A percentile compares a stretch with the other conserved stretches of the same genome.
Conservation (phyloP, 2,797 vertebrate species). For the Sebastes oblongus region DNA sequence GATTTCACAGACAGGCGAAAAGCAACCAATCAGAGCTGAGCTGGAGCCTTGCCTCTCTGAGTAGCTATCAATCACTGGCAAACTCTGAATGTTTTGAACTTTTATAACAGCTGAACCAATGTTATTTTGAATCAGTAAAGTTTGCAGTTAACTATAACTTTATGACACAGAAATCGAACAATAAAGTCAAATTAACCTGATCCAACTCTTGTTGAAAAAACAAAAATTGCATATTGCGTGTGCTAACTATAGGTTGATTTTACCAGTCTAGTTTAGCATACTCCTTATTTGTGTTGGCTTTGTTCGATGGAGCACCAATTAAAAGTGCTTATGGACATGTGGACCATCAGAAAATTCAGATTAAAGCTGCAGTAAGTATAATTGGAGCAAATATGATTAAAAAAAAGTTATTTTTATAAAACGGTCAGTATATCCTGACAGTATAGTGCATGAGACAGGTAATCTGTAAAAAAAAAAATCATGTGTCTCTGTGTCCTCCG, state of each 20-base stretch:
- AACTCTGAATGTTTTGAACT: neutral
- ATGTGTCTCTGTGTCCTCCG: too few relatives aligned
- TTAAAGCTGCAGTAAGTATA: neutral
- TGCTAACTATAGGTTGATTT: neutral
- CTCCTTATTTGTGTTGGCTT: neutral
- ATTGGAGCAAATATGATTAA: too few relatives aligned
- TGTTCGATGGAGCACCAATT: neutral
- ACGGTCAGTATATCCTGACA: too few relatives aligned
- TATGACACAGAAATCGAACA: neutral
- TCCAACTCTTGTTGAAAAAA: neutral
- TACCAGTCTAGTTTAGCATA: neutral
- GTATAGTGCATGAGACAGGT: too few relatives aligned
- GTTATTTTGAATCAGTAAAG: neutral
- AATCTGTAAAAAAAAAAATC: too few relatives aligned
- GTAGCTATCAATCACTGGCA: too few relatives aligned
- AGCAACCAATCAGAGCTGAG: too few relatives aligned
- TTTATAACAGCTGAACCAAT: neutral
- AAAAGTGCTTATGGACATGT: neutral
- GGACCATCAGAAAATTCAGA: neutral
- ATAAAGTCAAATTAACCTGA: neutral
- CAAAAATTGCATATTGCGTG: neutral
- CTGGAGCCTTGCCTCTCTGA: accelerated
- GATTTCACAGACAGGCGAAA: too few relatives aligned
- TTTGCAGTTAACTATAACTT: neutral
- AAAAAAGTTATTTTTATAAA: too few relatives aligned